These are phyloP conservation scores for Drosophila ezoana DNA, from an alignment of 2,888 invertebrate genomes.

Conservation along the genomic window DNA sequence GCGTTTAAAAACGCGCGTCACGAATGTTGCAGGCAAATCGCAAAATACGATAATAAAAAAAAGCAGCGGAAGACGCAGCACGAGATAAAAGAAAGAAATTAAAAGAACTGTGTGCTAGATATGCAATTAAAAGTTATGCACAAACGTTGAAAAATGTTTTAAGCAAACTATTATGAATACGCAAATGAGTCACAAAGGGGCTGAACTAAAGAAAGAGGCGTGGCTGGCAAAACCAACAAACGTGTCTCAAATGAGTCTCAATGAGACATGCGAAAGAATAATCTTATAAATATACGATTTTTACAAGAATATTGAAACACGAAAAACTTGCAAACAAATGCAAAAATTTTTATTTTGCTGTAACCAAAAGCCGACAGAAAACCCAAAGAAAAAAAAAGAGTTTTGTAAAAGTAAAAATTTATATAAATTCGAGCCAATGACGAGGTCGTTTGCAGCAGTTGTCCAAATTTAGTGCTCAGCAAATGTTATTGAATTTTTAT, in stretches of 20 bases:
- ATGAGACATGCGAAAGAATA: slow-evolving; percentile 7
- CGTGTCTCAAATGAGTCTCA: slow-evolving; percentile 30
- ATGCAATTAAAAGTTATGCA: slow-evolving; percentile 43
- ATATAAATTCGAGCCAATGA: slow-evolving; percentile 36
- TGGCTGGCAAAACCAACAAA: slow-evolving; percentile 7
- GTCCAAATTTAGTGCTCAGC: slow-evolving; percentile 43
- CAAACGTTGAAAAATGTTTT: slow-evolving; percentile 29
- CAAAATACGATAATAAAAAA: slow-evolving; percentile 19
- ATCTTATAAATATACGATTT: neutral
- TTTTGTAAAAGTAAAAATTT: neutral
- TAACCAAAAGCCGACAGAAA: slow-evolving; percentile 33
- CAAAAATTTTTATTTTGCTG: slow-evolving; percentile 43
- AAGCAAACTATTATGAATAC: neutral
- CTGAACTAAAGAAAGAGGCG: neutral
- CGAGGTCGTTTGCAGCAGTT: slow-evolving; percentile 51
- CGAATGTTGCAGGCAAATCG: slow-evolving; percentile 33
- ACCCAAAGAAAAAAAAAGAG: neutral
- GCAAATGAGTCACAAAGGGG: slow-evolving; percentile 16
- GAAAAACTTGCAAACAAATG: slow-evolving; percentile 24
- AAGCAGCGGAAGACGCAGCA: slow-evolving; percentile 6
- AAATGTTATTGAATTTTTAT: slow-evolving; percentile 76
- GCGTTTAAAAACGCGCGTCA: slow-evolving; percentile 57
- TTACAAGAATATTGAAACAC: slow-evolving; percentile 49
- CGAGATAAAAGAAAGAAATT: slow-evolving; percentile 12
- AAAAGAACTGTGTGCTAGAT: slow-evolving; percentile 45